Conservation (phyloP, 2,113 vertebrate species). For the Notechis scutatus region DNA sequence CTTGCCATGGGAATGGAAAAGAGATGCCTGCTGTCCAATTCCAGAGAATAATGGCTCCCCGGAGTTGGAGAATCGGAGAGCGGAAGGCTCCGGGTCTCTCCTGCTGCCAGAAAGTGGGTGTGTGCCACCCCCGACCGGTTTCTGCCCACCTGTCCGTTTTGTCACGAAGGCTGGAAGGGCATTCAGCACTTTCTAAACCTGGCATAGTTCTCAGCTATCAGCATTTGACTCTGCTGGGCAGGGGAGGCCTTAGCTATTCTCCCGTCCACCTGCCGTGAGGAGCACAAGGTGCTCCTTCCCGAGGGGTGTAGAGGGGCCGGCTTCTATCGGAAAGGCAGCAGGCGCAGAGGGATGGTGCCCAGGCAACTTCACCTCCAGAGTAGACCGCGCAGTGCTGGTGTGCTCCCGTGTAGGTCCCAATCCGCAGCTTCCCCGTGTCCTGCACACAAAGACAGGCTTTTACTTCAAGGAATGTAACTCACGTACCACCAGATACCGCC, state of each 20-base stretch:
- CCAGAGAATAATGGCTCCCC: not conserved
- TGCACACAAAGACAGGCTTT: constrained; percentile 37
- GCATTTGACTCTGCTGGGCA: not conserved
- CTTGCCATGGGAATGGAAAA: not conserved
- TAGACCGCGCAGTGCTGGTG: constrained; percentile 80
- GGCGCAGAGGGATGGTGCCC: accelerated
- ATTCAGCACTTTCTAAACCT: not conserved
- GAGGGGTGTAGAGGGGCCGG: not conserved
- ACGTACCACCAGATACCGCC: accelerated
- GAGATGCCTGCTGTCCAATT: not conserved
- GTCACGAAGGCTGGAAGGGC: not conserved
- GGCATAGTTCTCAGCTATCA: not conserved
- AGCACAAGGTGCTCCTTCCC: not conserved
- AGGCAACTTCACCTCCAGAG: constrained; percentile 69
- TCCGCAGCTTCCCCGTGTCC: constrained; percentile 80
- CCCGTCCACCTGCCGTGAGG: not conserved
- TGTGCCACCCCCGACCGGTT: not conserved
- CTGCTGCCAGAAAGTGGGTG: not conserved
- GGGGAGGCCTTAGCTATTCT: not conserved
- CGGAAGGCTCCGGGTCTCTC: not conserved
- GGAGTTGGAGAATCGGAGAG: no score
- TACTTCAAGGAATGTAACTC: not conserved
- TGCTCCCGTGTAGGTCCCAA: constrained; percentile 80
- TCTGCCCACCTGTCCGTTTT: not conserved
- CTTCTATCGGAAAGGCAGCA: not conserved